phyloP scores from a whole-genome alignment of 1,140 invertebrate species.

The Brachionus asplanchnoidis region DNA sequence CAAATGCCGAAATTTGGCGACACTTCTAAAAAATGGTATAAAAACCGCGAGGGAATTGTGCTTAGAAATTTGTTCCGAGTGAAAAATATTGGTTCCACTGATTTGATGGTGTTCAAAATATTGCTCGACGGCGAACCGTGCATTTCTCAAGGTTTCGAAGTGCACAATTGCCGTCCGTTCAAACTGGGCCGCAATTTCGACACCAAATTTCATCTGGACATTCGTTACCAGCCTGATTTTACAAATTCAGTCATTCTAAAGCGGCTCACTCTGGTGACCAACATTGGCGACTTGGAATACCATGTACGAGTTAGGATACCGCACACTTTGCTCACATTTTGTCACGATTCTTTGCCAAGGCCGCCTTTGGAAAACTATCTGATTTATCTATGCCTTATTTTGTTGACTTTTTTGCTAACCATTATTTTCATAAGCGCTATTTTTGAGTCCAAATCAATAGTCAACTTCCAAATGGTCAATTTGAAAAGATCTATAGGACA shows the following conservation, averaged over 20 bases:
- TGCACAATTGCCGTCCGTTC: not conserved
- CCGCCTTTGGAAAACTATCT: constrained; percentile 32
- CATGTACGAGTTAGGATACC: not conserved
- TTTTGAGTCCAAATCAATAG: not conserved
- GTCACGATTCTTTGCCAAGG: constrained; percentile 33
- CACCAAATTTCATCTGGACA: not conserved
- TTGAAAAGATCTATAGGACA: not conserved
- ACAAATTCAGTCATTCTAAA: not conserved
- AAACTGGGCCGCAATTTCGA: not conserved
- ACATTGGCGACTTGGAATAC: constrained; percentile 30
- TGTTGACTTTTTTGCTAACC: constrained; percentile 7
- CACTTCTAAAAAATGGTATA: not conserved
- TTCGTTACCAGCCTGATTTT: constrained; percentile 33
- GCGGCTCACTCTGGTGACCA: constrained; percentile 4
- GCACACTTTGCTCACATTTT: not conserved
- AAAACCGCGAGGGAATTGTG: not conserved
- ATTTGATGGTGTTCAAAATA: not conserved
- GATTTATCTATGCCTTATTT: not conserved
- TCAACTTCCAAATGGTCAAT: not conserved
- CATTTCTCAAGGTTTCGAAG: not conserved
- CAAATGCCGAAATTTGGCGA: not conserved
- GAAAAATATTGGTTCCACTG: not conserved
- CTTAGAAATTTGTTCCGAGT: constrained; percentile 2
- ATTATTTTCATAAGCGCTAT: constrained; percentile 18
- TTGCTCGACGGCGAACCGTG: constrained; percentile 28